Conservation (phyloP, 2,888 invertebrate genomes). For the Thereva unica region DNA sequence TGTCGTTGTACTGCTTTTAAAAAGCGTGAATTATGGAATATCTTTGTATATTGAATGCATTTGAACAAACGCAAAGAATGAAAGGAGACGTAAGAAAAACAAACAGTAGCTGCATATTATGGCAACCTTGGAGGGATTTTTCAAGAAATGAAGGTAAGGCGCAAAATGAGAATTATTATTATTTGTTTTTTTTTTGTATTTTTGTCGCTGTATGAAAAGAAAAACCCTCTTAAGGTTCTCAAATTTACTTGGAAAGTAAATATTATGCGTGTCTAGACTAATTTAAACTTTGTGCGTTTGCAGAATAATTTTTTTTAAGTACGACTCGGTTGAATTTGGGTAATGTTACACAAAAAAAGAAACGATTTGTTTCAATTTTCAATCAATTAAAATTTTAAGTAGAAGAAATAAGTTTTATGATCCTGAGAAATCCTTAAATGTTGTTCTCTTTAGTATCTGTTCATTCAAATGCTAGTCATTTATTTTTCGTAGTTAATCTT, state of each 20-base stretch:
- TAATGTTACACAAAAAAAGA: neutral
- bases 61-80: slow-evolving; percentile 48
- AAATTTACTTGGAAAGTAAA: neutral
- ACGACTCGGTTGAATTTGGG: no score
- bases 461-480: no score
- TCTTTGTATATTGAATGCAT: slow-evolving; percentile 53
- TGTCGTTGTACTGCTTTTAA: neutral
- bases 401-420: no score
- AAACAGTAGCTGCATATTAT: slow-evolving; percentile 45
- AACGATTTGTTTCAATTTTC: neutral
- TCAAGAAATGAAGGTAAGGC: slow-evolving; percentile 44
- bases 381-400: no score
- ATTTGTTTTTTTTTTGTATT: neutral
- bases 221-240: neutral
- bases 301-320: neutral
- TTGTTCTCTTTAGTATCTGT: no score
- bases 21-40: slow-evolving; percentile 50
- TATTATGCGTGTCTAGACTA: no score
- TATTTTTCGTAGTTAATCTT: no score
- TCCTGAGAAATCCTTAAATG: no score
- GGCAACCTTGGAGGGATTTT: slow-evolving; percentile 57
- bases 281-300: no score
- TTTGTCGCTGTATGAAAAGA: neutral
- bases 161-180: neutral
- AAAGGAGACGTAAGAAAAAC: slow-evolving; percentile 31